Evolutionary conservation across 2,888 invertebrate species (phyloP), one percentile per base, ranked within the genome.

Genomic region (Scaptomyza cyrtandrae): DNA sequence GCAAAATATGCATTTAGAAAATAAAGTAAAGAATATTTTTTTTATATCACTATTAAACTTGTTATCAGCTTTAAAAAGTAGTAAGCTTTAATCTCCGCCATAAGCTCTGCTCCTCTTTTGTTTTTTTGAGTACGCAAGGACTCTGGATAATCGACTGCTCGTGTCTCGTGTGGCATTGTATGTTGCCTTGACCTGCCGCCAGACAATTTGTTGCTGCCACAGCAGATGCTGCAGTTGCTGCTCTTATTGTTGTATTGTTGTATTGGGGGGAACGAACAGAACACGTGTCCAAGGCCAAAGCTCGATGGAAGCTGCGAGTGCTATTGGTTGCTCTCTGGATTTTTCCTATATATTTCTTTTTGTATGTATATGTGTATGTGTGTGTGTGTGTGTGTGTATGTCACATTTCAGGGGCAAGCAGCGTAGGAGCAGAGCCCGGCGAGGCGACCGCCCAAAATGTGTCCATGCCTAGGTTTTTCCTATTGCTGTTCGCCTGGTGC

Each of bases 401-500:
- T 53, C 39, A 56, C 16, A 54, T 66, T 71, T 84, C 78, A 75
- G 73, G 82, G 88, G 82, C 64, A 69, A 66, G 49, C 48, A 66
- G 49, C 48, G 52, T 74, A 66, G 75, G 75, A 74, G 76, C 67
- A 49, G 45, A 14, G 33, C 33, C 13, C n/a, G 33, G 9, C 19
- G 33, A 49, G 49, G 29, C 29, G 29, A 39, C 37, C 37, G 10
- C 48, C 14, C 48, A 48, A 31, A 13, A 33, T 31, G 66, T 52
- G 45, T 46, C 41, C 41, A 33, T 45, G 56, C 67, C 49, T 50
- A 33, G 48, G 57, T 41, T 41, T 16, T 41, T 60, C 62, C 46
- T 2, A 41, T 70, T 89, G 75, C 90, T 90, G 90, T 57, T 89
- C 80, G 89, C 90, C 90, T 89, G 82, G 81, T 85, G 64, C 50